Base-by-base conservation (phyloP, 2,797 vertebrate species). In the Pseudochaenichthys georgianus region DNA sequence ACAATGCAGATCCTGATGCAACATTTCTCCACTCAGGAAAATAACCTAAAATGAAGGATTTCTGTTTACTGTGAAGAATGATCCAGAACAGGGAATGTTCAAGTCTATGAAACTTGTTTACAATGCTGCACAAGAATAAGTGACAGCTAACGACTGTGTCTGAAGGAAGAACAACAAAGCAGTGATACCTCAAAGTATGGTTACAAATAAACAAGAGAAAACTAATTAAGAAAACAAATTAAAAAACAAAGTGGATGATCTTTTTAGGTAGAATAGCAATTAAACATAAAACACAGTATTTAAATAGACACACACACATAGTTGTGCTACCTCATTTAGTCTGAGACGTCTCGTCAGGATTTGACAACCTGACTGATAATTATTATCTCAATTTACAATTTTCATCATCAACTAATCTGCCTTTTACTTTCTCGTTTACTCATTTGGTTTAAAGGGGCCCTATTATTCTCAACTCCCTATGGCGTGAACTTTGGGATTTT, bases 81-180 rank as follows among this genome's bases (percentile, higher is more conserved):
- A 60, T 83, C 34, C 50, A 15, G 34, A 43, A 17, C 13, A 31
- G 6, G 21, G 13, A 63, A 74, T 6, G 15, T 55, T 65, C 3
- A 50, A 19, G 43, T 46, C 19, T 78, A 51, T 47, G 28, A 66
- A 62, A 19, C 34, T 60, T 75, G 45, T 87, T 85, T 82, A 71
- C 41, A 17, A 23, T 4, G 16, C 55, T 31, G 59, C 48, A 10
- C 6, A 13, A 46, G 16, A 86, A 66, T 42, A 46, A 85, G 73
- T 45, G 55, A 63, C 55, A 64, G 45, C 38, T 23, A 54, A 65
- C 9, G 9, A 38, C 34, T 38, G 41, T n/a, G 67, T 70, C 41
- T 64, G 1, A 69, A 48, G 52, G 5, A 70, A 66, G 34, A 31
- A 77, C 28, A 71, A 8, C 19, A 46, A 38, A 51, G 60, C 58